Percentiles rank a stretch among this genome's conserved stretches.
Evolutionary conservation across 2,797 vertebrate species (phyloP).

Genomic region (Phalanger gymnotis): DNA sequence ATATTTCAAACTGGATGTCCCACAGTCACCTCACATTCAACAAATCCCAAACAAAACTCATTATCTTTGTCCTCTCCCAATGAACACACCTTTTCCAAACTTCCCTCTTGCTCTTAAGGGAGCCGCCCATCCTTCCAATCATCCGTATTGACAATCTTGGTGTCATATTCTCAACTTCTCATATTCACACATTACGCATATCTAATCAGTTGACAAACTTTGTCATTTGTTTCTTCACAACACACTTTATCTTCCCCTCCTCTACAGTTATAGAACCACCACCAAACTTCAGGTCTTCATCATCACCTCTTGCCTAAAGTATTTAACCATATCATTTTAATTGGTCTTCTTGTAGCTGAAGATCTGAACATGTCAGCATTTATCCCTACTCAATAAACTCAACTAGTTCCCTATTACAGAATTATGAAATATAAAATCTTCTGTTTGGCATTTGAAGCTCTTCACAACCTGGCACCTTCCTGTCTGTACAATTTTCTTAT

Average conservation of each 20-base stretch:
- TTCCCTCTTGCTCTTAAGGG: not conserved
- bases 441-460: not conserved
- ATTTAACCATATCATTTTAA: not conserved
- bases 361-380: not conserved
- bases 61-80: not conserved
- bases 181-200: not conserved
- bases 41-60: not conserved
- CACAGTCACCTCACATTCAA: not conserved
- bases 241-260: not conserved
- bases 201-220: not conserved
- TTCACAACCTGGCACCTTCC: not conserved
- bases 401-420: not conserved
- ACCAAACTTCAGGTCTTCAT: not conserved
- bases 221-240: not conserved
- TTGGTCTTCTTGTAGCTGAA: not conserved
- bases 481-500: not conserved
- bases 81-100: not conserved
- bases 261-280: not conserved
- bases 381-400: not conserved
- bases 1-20: not conserved
- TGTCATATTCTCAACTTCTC: not conserved
- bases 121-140: not conserved
- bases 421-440: not conserved
- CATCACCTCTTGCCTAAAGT: not conserved
- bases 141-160: not conserved